Conservation (phyloP, 2,113 vertebrate species). For the Oncorhynchus tshawytscha region DNA sequence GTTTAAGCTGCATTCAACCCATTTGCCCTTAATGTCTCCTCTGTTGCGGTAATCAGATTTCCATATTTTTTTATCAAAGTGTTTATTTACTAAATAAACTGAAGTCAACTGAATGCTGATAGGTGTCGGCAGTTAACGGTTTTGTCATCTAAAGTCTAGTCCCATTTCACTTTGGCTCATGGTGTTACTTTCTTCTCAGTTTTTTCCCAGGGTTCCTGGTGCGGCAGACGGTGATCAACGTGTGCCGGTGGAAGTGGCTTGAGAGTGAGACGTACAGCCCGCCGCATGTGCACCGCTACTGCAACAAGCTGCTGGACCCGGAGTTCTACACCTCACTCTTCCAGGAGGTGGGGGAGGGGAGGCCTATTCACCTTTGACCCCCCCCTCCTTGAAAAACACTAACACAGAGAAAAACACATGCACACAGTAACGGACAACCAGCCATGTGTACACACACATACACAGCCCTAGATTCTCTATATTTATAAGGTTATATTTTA, state of each 20-base stretch:
- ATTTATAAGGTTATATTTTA: constrained; percentile 76
- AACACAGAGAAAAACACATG: constrained; percentile 23
- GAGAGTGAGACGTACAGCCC: constrained; percentile 95
- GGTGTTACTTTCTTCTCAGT: background rate
- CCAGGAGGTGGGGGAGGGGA: constrained; percentile 88
- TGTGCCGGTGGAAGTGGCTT: constrained; percentile 90
- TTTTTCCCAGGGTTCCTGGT: constrained; percentile 86
- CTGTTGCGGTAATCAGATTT: background rate
- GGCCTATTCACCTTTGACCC: constrained; percentile 80
- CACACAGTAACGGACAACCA: background rate
- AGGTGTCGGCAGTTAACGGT: background rate
- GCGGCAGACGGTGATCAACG: constrained; percentile 92
- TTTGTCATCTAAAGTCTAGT: too few relatives aligned
- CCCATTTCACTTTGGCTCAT: constrained; percentile 5
- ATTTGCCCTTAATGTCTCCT: background rate
- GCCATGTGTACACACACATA: too few relatives aligned
- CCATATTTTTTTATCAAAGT: too few relatives aligned
- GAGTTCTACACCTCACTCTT: constrained; percentile 97
- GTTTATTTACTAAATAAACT: too few relatives aligned
- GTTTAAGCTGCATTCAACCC: background rate
- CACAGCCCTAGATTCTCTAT: constrained; percentile 70
- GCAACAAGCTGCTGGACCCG: constrained; percentile 91
- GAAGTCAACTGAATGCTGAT: background rate
- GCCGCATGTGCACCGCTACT: constrained; percentile 88
- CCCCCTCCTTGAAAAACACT: constrained; percentile 29